A percentile compares a stretch with the other conserved stretches of the same genome.
These are phyloP conservation scores for Anguilla obscura DNA, from an alignment of 2,797 vertebrate genomes.

Conservation along the genomic window DNA sequence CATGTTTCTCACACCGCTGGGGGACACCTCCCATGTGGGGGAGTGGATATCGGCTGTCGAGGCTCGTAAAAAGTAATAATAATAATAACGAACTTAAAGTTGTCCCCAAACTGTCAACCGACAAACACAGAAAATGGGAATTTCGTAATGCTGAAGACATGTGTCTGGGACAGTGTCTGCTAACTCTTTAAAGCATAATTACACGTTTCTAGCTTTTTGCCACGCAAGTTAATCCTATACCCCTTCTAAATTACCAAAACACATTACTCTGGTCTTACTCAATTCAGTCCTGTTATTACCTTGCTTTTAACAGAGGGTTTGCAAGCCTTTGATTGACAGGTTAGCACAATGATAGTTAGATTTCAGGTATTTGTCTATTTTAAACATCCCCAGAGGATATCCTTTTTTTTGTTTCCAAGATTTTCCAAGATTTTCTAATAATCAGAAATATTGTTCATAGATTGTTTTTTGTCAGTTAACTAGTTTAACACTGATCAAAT, in stretches of 20 bases:
- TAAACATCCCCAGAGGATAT: not conserved
- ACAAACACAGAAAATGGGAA: conserved; percentile 40
- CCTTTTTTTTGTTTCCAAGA: not conserved
- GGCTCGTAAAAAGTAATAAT: conserved; percentile 26
- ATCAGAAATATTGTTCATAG: not conserved
- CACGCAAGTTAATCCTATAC: not conserved
- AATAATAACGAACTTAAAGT: conserved; percentile 20
- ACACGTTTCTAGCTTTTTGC: conserved; percentile 40
- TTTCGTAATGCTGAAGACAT: conserved; percentile 34
- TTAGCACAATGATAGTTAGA: not conserved
- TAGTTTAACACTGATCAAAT: not conserved
- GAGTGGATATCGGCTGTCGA: conserved; percentile 37
- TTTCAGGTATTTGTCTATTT: not conserved
- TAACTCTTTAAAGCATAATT: not conserved
- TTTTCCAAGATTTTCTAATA: not conserved
- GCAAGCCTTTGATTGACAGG: not conserved
- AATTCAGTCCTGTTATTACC: conserved; percentile 4
- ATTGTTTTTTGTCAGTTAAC: not conserved
- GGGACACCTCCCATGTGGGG: not conserved
- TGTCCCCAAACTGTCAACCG: conserved; percentile 38
- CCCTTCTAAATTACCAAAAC: not conserved
- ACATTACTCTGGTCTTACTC: not conserved
- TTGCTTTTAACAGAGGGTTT: not conserved
- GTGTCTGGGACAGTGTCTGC: not conserved
- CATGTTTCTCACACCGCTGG: not conserved